Evolutionary conservation across 2,888 invertebrate genomes (phyloP), one percentile per base, ranked within the genome.

Genomic region (Onchidella celtica): DNA sequence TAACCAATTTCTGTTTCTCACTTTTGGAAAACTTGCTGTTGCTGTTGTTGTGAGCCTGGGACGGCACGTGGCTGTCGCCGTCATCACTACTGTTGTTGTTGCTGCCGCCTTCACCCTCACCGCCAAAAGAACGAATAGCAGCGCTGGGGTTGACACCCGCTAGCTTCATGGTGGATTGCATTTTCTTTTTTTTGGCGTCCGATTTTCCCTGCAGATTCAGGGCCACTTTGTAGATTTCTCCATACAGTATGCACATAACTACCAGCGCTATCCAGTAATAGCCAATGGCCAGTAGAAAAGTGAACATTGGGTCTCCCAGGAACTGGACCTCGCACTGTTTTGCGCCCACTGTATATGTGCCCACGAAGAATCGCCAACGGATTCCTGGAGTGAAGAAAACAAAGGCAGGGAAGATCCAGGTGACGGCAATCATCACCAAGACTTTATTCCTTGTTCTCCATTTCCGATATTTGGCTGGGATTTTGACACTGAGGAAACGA

Each of bases 351-450:
- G 98, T 97, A 83, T 98, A 95, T 91, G 96, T 97, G 29, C 99
- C 99, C 68, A 98, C 97, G 91, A 99, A 99, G 93, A 98, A 98
- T 92, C 98, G 99, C 98, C 99, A 99, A 65, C 99, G 99, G 92
- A 99, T 98, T 87, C 99, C 99, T 85, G 98, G 98, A 86, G 98
- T 97, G 94, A 99, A 99, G 94, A 99, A 99, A 14, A 99, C 94
- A 81, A 98, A 94, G 0, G 98, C 97, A 69, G 99, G 99, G 88
- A 99, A 96, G 78, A 98, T 97, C 99, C 99, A 99, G 0, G 98
- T 98, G 66, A 98, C 96, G 3, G 97, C 96, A 1, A 99, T 97
- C 97, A 99, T 98, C 95, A 97, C 97, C 84, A 98, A 96, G 21
- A 86, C 83, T 88, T 97, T 95, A 85, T 96, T 96, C 91, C 98